A percentile compares a stretch with the other conserved stretches of the same genome.
phyloP scores from a whole-genome alignment of 2,113 vertebrate genomes.

The Urocitellus parryii region DNA sequence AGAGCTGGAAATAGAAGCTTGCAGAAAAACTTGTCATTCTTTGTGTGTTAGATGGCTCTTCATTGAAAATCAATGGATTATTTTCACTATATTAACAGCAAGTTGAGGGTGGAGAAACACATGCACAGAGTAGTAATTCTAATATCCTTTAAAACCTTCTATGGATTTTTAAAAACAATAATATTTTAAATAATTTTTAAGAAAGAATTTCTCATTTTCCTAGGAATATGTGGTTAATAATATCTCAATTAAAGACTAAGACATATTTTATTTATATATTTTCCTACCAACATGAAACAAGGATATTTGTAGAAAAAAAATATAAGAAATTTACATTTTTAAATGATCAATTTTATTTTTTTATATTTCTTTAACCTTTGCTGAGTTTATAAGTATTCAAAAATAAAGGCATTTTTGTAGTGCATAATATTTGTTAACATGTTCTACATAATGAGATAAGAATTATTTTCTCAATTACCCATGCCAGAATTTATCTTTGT shows the following conservation, averaged over 20 bases:
- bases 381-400: not conserved
- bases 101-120: not conserved
- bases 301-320: not conserved
- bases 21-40: not conserved
- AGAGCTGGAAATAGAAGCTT: not conserved
- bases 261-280: not conserved
- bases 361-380: not conserved
- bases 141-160: not conserved
- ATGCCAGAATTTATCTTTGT: not conserved
- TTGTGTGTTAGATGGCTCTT: not conserved
- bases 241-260: not conserved
- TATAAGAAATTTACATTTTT: not conserved
- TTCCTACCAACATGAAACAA: not conserved
- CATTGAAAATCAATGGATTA: not conserved
- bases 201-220: not conserved
- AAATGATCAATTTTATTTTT: not conserved
- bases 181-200: not conserved
- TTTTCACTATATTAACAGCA: slow-evolving; percentile 12
- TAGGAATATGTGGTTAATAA: not conserved
- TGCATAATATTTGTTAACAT: not conserved
- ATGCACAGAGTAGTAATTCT: not conserved
- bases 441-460: not conserved
- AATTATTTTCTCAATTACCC: not conserved
- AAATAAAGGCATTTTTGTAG: not conserved
- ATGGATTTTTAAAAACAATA: not conserved